phyloP scores from a whole-genome alignment of 2,113 vertebrate species.

The Anguilla japonica region DNA sequence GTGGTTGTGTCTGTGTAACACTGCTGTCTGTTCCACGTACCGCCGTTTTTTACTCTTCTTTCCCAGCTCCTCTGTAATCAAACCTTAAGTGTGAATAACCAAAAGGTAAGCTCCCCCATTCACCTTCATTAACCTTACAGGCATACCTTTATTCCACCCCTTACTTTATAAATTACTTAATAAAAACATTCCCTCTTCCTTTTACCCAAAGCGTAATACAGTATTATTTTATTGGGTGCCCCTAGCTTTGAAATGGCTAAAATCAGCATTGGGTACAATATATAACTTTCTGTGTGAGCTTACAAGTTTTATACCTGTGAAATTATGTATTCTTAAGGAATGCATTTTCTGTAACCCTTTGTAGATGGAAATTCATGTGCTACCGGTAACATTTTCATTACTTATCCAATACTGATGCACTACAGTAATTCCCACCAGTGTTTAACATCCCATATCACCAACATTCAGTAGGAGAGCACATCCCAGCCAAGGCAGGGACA shows the following conservation, averaged over 20 bases:
- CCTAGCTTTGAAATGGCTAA: not conserved
- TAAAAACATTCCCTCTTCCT: not conserved
- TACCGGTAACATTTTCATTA: not conserved
- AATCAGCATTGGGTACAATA: not conserved
- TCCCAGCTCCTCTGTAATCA: conserved; percentile 7
- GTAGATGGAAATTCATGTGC: not conserved
- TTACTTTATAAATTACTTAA: not conserved
- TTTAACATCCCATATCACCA: too few species aligned
- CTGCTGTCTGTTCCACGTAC: not conserved
- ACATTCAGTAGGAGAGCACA: not conserved
- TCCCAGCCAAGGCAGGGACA: not conserved
- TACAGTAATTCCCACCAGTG: not conserved
- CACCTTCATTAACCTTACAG: not conserved
- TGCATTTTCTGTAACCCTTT: not conserved
- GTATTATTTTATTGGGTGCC: too few species aligned
- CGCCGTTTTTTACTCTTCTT: not conserved
- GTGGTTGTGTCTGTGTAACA: conserved; percentile 1
- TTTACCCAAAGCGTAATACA: too few species aligned
- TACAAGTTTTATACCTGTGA: not conserved
- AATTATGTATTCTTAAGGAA: not conserved
- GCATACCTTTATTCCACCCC: not conserved
- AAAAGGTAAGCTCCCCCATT: not conserved
- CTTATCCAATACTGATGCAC: not conserved
- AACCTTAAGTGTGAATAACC: not conserved
- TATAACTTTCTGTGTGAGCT: not conserved